Evolutionary conservation across 2,113 vertebrate genomes (phyloP), one percentile per base, ranked within the genome.

Genomic region (Elgaria multicarinata): DNA sequence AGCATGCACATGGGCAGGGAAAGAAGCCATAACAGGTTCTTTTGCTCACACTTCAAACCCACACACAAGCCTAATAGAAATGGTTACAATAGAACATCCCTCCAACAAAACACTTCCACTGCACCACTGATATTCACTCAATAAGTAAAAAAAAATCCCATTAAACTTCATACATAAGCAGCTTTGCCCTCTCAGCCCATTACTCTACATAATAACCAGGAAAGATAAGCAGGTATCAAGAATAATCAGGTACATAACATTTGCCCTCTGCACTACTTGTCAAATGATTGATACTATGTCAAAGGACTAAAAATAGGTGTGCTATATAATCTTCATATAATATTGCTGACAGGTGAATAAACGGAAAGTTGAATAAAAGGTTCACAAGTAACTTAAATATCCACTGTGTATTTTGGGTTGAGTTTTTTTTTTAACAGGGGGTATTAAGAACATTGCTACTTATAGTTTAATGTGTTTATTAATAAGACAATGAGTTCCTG

Each of bases 171-270:
- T 71, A 81, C 79, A 58, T 78, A 7, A 83, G 18, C 44, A 53
- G 58, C 85, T 95, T 58, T 78, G 31, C 28, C 20, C 90, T 88
- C 28, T 72, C 31, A 78, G 33, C 28, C 84, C 79, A 26, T 81
- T 44, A 66, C 18, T 18, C 7, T 31, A 62, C 22, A 28, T 12
- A n/a, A 84, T 22, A 86, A 2, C 39, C 76, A 80, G 78, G 2
- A 58, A 53, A 87, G 69, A 90, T 31, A 46, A 86, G 36, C 44
- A 67, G 36, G 76, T 64, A 90, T 62, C 39, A 84, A 87, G 78
- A 87, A 26, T 78, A 87, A 44, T 24, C 36, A 50, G 46, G 31
- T 83, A 4, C 1, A 69, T 28, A 50, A 33, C 42, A 67, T 53
- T 67, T 42, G 76, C 74, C 64, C 75, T 80, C 42, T 33, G n/a